phyloP scores from a whole-genome alignment of 2,797 vertebrate genomes.

The Smutsia temminckii region DNA sequence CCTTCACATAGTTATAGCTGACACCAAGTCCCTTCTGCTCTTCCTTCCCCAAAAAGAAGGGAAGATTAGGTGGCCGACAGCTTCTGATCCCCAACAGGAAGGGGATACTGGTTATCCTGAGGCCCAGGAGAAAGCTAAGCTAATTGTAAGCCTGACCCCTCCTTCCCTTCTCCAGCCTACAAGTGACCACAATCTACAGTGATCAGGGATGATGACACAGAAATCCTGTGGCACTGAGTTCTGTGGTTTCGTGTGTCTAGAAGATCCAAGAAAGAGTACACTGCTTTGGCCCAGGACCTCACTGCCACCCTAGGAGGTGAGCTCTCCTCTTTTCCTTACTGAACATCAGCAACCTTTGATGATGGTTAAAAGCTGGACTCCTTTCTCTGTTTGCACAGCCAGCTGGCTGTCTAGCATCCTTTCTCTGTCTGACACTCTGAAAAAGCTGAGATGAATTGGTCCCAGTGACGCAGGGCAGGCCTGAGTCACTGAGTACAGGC shows the following conservation, averaged over 20 bases:
- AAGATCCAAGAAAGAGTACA: constrained; percentile 55
- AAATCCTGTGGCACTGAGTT: constrained; percentile 40
- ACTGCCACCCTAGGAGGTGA: not conserved
- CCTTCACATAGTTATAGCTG: not conserved
- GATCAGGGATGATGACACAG: not conserved
- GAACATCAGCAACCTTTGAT: not conserved
- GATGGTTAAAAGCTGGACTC: not conserved
- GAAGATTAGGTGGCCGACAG: not conserved
- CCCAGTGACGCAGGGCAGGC: not conserved
- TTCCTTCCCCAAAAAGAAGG: not conserved
- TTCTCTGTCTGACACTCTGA: not conserved
- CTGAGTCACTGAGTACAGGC: not conserved
- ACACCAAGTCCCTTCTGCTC: not conserved
- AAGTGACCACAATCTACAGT: not conserved
- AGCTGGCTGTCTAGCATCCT: not conserved
- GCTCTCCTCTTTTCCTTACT: not conserved
- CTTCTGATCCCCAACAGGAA: not conserved
- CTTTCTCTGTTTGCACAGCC: not conserved
- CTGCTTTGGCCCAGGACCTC: constrained; percentile 10
- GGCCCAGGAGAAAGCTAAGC: not conserved
- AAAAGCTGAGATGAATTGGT: not conserved
- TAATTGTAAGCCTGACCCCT: not conserved
- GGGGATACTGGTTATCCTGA: not conserved
- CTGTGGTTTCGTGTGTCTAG: not conserved
- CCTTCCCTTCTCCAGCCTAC: not conserved